Evolutionary conservation across 2,797 vertebrate genomes (phyloP).

Genomic region (Furcifer pardalis): DNA sequence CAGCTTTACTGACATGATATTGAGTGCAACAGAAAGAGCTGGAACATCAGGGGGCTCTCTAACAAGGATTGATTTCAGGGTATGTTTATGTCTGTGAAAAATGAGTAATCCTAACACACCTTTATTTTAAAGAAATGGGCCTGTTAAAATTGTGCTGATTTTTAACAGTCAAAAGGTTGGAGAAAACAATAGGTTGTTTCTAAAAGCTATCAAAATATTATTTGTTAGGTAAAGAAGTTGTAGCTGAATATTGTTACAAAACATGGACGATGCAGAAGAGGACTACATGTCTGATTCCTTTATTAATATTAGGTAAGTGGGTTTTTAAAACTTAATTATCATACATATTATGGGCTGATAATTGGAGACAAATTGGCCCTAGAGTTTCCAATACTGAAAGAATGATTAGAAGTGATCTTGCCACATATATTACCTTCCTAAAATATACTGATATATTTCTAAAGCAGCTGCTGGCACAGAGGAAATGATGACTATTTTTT

Average conservation of each 20-base stretch:
- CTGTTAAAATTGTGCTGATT: background rate
- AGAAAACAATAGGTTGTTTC: background rate
- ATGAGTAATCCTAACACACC: background rate
- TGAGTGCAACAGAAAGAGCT: background rate
- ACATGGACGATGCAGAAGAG: conserved; percentile 82
- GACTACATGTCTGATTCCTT: conserved; percentile 97
- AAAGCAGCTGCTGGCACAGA: background rate
- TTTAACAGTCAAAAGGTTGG: background rate
- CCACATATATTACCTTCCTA: background rate
- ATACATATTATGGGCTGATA: background rate
- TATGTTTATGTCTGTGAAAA: no score
- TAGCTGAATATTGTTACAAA: background rate
- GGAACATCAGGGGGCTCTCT: background rate
- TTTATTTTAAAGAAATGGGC: background rate
- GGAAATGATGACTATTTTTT: background rate
- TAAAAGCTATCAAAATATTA: background rate
- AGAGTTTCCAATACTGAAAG: background rate
- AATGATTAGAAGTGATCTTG: background rate
- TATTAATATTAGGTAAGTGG: conserved; percentile 70
- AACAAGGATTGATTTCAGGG: background rate
- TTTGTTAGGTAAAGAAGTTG: fast-evolving
- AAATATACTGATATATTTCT: background rate
- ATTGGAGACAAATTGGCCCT: background rate
- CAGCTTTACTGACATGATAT: background rate
- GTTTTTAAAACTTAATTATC: background rate